Evolutionary conservation across 2,797 vertebrate genomes (phyloP).

Genomic region (Vultur gryphus): DNA sequence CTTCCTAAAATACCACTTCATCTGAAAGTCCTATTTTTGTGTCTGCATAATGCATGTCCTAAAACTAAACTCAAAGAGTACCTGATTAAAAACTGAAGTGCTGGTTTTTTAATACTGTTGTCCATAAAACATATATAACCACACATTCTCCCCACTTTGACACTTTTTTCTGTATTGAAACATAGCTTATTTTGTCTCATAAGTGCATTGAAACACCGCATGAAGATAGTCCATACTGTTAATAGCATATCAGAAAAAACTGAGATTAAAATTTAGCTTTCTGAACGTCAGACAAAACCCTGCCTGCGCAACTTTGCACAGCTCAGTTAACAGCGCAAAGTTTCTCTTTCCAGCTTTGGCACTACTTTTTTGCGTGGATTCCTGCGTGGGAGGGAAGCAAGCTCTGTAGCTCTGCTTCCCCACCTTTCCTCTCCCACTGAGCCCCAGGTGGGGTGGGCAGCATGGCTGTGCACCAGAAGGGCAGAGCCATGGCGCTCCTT

Average conservation of each 20-base stretch:
- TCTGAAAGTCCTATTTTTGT: background rate
- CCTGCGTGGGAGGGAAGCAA: background rate
- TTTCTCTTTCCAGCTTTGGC: background rate
- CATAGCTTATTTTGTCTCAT: background rate
- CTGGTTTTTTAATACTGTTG: background rate
- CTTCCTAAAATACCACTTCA: background rate
- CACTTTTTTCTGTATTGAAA: background rate
- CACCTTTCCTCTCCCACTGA: background rate
- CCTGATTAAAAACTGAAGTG: background rate
- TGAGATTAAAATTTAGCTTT: background rate
- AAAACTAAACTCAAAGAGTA: background rate
- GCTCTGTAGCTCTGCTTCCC: background rate
- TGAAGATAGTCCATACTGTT: background rate
- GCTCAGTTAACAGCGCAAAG: background rate
- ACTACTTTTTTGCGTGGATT: background rate
- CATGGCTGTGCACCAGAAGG: background rate
- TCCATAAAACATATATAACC: background rate
- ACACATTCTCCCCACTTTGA: background rate
- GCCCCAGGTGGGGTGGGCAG: background rate
- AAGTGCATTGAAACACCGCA: background rate
- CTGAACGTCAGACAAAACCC: background rate
- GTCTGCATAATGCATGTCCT: background rate
- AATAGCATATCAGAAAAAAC: background rate
- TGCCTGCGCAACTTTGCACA: accelerated
- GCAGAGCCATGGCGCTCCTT: background rate